These are phyloP conservation scores for Margarornis squamiger DNA, from an alignment of 2,797 vertebrate genomes.

Conservation along the genomic window DNA sequence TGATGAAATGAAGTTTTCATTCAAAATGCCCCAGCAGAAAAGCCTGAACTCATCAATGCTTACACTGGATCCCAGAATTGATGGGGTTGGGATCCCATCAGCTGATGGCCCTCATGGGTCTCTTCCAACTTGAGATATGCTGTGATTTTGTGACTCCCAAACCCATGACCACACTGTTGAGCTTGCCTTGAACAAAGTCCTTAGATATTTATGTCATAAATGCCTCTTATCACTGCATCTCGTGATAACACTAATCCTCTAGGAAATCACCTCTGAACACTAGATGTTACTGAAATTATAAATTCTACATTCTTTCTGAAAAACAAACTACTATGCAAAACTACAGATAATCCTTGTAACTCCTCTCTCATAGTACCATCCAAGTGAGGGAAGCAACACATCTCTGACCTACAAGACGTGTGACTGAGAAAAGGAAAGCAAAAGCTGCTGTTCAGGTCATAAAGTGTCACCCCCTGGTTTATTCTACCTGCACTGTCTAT, in stretches of 20 bases:
- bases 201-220: neutral
- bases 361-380: neutral
- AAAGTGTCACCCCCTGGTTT: neutral
- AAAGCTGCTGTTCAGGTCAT: neutral
- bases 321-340: neutral
- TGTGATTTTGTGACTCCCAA: neutral
- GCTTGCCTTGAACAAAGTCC: neutral
- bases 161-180: neutral
- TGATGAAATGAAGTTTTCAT: neutral
- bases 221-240: neutral
- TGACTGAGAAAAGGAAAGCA: neutral
- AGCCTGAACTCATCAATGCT: neutral
- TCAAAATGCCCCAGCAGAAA: neutral
- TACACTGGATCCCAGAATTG: fast-evolving
- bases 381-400: neutral
- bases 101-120: neutral
- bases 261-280: neutral
- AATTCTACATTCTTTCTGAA: neutral
- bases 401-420: fast-evolving
- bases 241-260: neutral
- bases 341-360: neutral
- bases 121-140: neutral
- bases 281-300: neutral
- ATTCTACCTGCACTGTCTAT: neutral
- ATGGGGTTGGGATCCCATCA: neutral